Evolutionary conservation across 1,140 invertebrate genomes (phyloP).

Genomic region (Cyphomyrmex costatus): DNA sequence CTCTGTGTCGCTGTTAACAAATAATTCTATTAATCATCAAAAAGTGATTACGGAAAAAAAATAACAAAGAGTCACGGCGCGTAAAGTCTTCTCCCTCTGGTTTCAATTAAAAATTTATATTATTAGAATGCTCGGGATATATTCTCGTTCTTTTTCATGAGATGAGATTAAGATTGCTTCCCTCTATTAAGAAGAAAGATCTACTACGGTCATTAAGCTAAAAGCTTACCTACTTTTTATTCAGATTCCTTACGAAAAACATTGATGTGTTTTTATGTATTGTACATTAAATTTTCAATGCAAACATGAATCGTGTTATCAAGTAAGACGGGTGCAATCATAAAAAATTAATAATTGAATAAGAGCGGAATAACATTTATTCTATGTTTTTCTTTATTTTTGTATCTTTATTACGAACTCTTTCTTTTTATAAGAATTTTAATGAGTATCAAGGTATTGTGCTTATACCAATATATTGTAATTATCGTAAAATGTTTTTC

Average conservation of each 20-base stretch:
- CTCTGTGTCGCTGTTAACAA: neutral
- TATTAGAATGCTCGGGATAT: no score
- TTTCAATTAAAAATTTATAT: conserved; percentile 59
- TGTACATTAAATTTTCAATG: neutral
- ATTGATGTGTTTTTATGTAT: neutral
- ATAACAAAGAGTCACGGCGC: neutral
- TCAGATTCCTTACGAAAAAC: neutral
- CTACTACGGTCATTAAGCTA: neutral
- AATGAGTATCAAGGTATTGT: neutral
- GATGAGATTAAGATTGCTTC: conserved; percentile 1
- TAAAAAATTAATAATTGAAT: neutral
- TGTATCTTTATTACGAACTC: neutral
- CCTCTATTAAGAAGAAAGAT: neutral
- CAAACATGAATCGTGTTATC: neutral
- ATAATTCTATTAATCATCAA: neutral
- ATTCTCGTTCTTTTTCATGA: neutral
- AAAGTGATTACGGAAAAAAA: neutral
- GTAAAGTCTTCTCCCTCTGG: conserved; percentile 16
- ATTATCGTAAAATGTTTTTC: neutral
- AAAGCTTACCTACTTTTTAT: conserved; percentile 3
- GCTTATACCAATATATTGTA: neutral
- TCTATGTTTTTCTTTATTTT: neutral
- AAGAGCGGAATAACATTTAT: neutral
- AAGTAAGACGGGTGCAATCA: neutral
- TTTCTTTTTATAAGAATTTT: neutral